These are phyloP conservation scores for Pitangus sulphuratus DNA, from an alignment of 2,797 vertebrate genomes.

Conservation along the genomic window DNA sequence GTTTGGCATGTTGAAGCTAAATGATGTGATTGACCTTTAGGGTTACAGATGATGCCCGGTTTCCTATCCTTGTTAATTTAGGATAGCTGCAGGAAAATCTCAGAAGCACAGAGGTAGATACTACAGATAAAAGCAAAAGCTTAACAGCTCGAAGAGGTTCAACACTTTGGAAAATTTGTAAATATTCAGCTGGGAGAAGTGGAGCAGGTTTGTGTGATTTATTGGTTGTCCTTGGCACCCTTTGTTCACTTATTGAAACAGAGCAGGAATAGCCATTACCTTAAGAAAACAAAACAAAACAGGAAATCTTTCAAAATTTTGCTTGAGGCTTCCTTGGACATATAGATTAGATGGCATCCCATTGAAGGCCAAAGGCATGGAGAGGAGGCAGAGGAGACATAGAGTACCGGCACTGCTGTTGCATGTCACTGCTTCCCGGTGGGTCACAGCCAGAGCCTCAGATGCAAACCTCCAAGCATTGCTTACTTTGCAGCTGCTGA, in stretches of 20 bases:
- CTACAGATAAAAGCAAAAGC: constrained; percentile 22
- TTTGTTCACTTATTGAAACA: neutral
- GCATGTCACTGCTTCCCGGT: rapidly evolving
- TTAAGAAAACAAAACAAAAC: neutral
- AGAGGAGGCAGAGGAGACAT: neutral
- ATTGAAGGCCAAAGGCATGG: neutral
- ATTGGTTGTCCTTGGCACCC: neutral
- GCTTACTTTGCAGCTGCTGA: neutral
- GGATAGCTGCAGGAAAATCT: neutral
- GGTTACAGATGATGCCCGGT: neutral
- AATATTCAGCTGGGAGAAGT: neutral
- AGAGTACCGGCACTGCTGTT: rapidly evolving
- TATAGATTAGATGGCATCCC: neutral
- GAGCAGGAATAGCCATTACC: neutral
- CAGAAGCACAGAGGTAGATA: neutral
- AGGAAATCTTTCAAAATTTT: neutral
- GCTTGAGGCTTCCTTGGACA: neutral
- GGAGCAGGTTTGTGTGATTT: neutral
- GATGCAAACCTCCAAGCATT: rapidly evolving
- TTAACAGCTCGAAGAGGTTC: constrained; percentile 7
- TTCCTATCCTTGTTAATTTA: neutral
- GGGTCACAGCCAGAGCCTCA: rapidly evolving
- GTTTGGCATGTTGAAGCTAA: neutral
- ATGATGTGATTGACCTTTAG: constrained; percentile 27
- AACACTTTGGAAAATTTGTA: constrained; percentile 25